Percentiles rank a stretch among this genome's conserved stretches.
Conservation (phyloP, 2,797 vertebrate species). For the Kryptolebias ocellatus region DNA sequence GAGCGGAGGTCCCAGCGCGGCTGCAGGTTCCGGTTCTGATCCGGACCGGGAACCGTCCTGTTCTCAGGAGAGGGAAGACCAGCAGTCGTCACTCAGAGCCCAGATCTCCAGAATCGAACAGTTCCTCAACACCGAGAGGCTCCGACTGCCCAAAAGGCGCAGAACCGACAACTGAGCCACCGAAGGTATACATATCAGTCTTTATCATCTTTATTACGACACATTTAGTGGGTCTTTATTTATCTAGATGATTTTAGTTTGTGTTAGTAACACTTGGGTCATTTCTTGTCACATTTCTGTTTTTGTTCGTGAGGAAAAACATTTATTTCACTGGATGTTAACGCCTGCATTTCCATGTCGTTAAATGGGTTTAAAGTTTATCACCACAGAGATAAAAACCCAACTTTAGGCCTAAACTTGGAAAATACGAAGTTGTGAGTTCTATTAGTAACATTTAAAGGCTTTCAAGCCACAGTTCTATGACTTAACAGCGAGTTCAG, state of each 20-base stretch:
- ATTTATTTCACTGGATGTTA: background rate
- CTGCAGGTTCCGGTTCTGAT: constrained; percentile 18
- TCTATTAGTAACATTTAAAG: no score
- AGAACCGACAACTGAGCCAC: constrained; percentile 48
- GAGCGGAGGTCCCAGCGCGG: constrained; percentile 16
- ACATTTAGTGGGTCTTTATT: no score
- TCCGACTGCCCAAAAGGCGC: constrained; percentile 65
- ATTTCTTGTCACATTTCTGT: background rate
- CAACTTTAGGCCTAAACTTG: background rate
- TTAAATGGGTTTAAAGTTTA: constrained; percentile 1
- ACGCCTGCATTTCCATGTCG: background rate
- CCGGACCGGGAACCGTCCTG: constrained; percentile 23
- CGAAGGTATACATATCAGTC: no score
- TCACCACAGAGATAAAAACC: constrained; percentile 3
- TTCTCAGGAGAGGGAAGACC: constrained; percentile 61
- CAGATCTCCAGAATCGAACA: constrained; percentile 77
- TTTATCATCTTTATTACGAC: background rate
- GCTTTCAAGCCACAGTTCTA: background rate
- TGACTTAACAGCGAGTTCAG: background rate
- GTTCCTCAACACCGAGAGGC: constrained; percentile 70
- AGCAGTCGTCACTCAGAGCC: constrained; percentile 69
- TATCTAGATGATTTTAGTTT: background rate
- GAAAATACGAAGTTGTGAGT: background rate
- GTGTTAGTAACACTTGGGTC: background rate
- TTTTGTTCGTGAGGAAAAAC: background rate